A percentile compares a stretch with the other conserved stretches of the same genome.
Conservation (phyloP, 1,140 invertebrate genomes). For the Tetragnatha versicolor region DNA sequence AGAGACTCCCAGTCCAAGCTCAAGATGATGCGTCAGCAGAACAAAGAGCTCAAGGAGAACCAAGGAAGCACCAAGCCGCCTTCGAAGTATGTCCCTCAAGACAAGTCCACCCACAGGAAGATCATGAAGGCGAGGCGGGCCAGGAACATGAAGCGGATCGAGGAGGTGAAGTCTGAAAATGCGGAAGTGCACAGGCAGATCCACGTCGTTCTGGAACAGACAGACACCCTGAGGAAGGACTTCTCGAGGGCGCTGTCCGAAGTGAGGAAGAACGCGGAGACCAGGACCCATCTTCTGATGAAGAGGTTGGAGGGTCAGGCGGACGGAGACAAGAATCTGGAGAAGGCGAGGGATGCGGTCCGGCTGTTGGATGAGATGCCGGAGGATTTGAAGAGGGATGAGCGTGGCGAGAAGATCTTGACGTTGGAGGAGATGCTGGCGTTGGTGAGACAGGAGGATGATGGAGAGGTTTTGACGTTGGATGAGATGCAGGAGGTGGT, state of each 20-base stretch:
- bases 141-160: background rate
- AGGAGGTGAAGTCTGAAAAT: conserved; percentile 13
- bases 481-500: no score
- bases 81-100: background rate
- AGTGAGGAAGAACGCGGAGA: conserved; percentile 19
- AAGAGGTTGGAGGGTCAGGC: no score
- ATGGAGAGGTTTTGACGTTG: no score
- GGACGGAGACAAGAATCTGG: no score
- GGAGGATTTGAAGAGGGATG: no score
- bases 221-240: background rate
- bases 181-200: background rate
- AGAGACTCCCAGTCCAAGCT: background rate
- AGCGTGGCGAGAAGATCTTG: no score
- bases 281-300: background rate
- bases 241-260: background rate
- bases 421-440: no score
- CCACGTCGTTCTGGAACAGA: background rate
- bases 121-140: background rate
- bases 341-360: no score
- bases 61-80: background rate
- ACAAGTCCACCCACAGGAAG: background rate
- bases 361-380: no score
- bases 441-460: no score
- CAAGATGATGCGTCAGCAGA: background rate
- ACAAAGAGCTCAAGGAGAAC: background rate